Evolutionary conservation across 2,113 vertebrate genomes (phyloP).

Genomic region (Gasterosteus aculeatus): DNA sequence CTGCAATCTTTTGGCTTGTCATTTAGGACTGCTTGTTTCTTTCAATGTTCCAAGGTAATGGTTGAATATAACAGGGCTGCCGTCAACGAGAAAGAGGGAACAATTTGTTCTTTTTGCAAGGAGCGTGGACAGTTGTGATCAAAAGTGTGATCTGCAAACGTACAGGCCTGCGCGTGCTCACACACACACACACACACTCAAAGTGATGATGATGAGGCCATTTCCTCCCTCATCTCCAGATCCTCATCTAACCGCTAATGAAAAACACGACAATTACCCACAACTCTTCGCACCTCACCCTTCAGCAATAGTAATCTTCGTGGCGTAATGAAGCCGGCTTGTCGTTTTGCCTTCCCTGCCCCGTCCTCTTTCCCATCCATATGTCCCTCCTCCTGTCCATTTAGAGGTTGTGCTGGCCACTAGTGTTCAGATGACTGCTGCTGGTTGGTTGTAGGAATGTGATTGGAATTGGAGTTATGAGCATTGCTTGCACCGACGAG

Average conservation of each 20-base stretch:
- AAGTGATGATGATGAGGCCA: slow-evolving; percentile 79
- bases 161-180: slow-evolving; percentile 10
- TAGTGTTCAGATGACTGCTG: slow-evolving; percentile 31
- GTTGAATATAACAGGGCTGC: slow-evolving; percentile 65
- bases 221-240: slow-evolving; percentile 82
- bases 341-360: slow-evolving; percentile 50
- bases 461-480: slow-evolving; percentile 62
- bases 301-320: slow-evolving; percentile 67
- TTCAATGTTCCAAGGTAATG: slow-evolving; percentile 80
- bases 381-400: slow-evolving; percentile 38
- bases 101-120: slow-evolving; percentile 79
- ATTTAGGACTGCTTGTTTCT: slow-evolving; percentile 75
- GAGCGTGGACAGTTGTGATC: slow-evolving; percentile 63
- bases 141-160: slow-evolving; percentile 65
- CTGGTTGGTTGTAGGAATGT: slow-evolving; percentile 48
- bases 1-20: slow-evolving; percentile 65
- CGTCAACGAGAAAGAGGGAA: slow-evolving; percentile 66
- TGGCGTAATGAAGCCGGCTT: slow-evolving; percentile 65
- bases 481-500: slow-evolving; percentile 57
- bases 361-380: slow-evolving; percentile 48
- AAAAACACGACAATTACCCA: slow-evolving; percentile 85
- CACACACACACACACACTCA: slow-evolving; percentile 47
- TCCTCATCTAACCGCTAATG: slow-evolving; percentile 83
- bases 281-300: slow-evolving; percentile 73
- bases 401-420: slow-evolving; percentile 20